These are phyloP conservation scores for Drosophila colorata DNA, from an alignment of 2,888 invertebrate genomes.

Conservation along the genomic window DNA sequence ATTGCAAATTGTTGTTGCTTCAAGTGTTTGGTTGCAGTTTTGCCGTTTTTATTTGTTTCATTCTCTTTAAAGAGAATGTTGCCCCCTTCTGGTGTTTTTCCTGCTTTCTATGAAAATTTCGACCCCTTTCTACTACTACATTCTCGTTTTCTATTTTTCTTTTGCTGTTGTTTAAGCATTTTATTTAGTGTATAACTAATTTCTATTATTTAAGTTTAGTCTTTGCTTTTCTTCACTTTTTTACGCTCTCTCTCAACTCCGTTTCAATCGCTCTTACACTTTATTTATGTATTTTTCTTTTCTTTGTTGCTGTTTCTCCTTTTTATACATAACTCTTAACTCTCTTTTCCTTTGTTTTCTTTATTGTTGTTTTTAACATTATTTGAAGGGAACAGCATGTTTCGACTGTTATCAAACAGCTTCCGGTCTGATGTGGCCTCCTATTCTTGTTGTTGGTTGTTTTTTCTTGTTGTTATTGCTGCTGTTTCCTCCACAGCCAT, in stretches of 20 bases:
- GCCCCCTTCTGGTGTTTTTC: conserved; percentile 25
- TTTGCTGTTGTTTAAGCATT: conserved; percentile 43
- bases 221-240: conserved; percentile 75
- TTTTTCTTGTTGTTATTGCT: conserved; percentile 33
- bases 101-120: conserved; percentile 19
- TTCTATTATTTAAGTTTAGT: conserved; percentile 75
- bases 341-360: conserved; percentile 29
- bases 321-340: conserved; percentile 53
- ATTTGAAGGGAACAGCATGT: conserved; percentile 51
- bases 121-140: conserved; percentile 15
- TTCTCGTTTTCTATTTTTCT: conserved; percentile 27
- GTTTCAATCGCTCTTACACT: conserved; percentile 21
- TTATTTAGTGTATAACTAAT: conserved; percentile 70
- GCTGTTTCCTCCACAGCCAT: conserved; percentile 26
- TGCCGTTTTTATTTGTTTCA: conserved; percentile 8
- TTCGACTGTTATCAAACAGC: conserved; percentile 42
- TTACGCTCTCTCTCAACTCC: conserved; percentile 44
- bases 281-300: conserved; percentile 41
- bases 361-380: conserved; percentile 38
- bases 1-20: conserved; percentile 27
- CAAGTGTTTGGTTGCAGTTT: conserved; percentile 25
- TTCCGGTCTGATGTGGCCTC: conserved; percentile 36
- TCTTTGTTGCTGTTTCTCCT: conserved; percentile 28
- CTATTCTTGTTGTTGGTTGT: conserved; percentile 17
- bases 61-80: conserved; percentile 13